A percentile compares a stretch with the other conserved stretches of the same genome.
Conservation (phyloP, 2,113 vertebrate genomes). For the rat (Rattus norvegicus) region GRCr8 NC_086036.1:13823501-13824000, state of each 20-base stretch:
- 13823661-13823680: not conserved
- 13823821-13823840: constrained; percentile 13
- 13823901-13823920: not conserved
- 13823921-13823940: not conserved
- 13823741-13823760: constrained; percentile 15
- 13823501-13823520: not conserved
- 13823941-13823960: not conserved
- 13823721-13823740: constrained; percentile 2
- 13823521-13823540: constrained; percentile 42
- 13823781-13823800: constrained; percentile 12
- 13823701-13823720: not conserved
- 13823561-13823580: not conserved
- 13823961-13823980: not conserved
- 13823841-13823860: not conserved
- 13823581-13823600: not conserved
- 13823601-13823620: constrained; percentile 21
- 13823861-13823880: not conserved
- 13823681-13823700: constrained; percentile 6
- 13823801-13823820: constrained; percentile 9
- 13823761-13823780: not conserved
- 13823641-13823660: constrained; percentile 46
- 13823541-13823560: constrained; percentile 14
- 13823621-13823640: not conserved
- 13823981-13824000: constrained; percentile 44
- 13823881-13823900: not conserved